Percentiles rank a stretch among this genome's conserved stretches.
These are phyloP conservation scores for Punctoribates punctum DNA, from an alignment of 2,888 invertebrate species.

Conservation along the genomic window DNA sequence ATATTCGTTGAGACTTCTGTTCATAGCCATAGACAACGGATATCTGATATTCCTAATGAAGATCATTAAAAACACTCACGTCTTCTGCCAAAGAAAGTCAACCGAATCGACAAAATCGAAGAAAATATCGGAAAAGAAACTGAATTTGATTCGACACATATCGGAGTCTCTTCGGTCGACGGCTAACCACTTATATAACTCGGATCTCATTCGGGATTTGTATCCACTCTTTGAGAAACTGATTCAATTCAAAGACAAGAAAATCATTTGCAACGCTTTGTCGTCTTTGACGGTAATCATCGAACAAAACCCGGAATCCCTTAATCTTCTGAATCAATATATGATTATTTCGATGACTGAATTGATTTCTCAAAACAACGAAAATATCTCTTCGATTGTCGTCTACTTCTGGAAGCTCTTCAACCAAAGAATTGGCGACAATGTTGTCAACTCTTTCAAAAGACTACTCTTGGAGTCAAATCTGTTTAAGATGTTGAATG, in stretches of 20 bases:
- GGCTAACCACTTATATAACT: background rate
- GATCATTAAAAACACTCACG: background rate
- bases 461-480: background rate
- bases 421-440: background rate
- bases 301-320: background rate
- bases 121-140: background rate
- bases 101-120: background rate
- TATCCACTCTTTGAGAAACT: background rate
- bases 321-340: background rate
- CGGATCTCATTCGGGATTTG: background rate
- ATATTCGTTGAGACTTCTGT: background rate
- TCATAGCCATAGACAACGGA: background rate
- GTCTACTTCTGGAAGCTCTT: background rate
- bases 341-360: background rate
- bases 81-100: background rate
- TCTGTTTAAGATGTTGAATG: background rate
- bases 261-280: background rate
- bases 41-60: background rate
- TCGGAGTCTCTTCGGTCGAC: background rate
- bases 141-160: background rate
- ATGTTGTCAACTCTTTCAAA: background rate
- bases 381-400: background rate
- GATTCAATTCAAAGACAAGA: slow-evolving; percentile 17
- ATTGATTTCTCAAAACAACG: background rate
- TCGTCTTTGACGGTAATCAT: background rate